Base-by-base conservation (phyloP, 2,797 vertebrate species). In the Acridotheres tristis region DNA sequence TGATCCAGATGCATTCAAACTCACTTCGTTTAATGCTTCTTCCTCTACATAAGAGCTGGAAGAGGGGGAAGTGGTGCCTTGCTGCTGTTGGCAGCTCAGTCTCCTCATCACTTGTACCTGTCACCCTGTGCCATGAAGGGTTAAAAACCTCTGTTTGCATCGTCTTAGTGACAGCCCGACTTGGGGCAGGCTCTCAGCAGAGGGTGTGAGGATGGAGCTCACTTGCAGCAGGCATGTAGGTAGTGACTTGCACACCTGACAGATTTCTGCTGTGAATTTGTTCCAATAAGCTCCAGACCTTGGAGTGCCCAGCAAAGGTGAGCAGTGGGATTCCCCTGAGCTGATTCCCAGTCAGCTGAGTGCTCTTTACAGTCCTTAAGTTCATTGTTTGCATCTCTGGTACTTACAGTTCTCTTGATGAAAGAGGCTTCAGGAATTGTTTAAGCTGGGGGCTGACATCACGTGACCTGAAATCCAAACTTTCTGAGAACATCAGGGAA, bases 371-470 rank as follows among this genome's bases (percentile, higher is more conserved):
- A 17, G 19, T 32, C 53, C n/a, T 48, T 25, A 34, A 34, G 1
- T 16, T 26, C 18, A 4, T 7, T 58, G 10, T 40, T 80, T 50
- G 23, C 32, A 5, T 29, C 43, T 51, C 51, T 78, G 29, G 11
- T 87, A 96, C 98, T 97, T 92, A 98, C 98, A 10, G 38, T 90
- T 96, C 96, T 63, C 89, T 88, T 48, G 90, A 91, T 17, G 59
- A 61, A 27, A 57, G 96, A 85, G 97, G 87, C 79, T 97, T 97
- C 36, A 87, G 32, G 54, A 91, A 91, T 9, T 75, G 89, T 90
- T 94, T 73, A 96, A 98, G 53, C 69, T 88, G 59, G 14, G 94
- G 51, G 34, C 38, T 53, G 54, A 27, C 34, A 30, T 85, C 88
- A 2, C 10, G 23, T 4, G 47, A 76, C 16, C 87, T 85, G 25